Evolutionary conservation across 2,797 vertebrate genomes (phyloP).

Genomic region (Oreonectes daqikongensis): DNA sequence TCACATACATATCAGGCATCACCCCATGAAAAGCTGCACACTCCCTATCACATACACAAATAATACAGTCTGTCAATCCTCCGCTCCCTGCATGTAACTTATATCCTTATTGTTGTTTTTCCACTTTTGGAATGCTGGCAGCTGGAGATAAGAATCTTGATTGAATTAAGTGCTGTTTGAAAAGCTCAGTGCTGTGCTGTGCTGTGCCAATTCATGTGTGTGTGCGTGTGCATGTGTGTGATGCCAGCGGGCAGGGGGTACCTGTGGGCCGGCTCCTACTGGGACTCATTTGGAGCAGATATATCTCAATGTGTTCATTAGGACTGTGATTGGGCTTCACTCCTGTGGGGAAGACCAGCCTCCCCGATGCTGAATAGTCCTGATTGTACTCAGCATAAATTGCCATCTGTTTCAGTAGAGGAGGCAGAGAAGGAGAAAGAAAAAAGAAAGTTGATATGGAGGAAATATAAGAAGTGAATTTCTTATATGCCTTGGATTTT

Average conservation of each 20-base stretch:
- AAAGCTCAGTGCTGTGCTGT: conserved; percentile 28
- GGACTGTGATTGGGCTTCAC: conserved; percentile 86
- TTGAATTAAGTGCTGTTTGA: conserved; percentile 87
- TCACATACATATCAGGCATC: conserved; percentile 1
- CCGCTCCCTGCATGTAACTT: conserved; percentile 68
- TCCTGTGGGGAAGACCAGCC: conserved; percentile 89
- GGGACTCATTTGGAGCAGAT: conserved; percentile 95
- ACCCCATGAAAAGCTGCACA: conserved; percentile 19
- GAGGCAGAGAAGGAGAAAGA: conserved; percentile 57
- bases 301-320: conserved; percentile 95
- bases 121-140: conserved; percentile 73
- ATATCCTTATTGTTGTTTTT: conserved; percentile 67
- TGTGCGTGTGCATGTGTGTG: conserved; percentile 50
- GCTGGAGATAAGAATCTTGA: conserved; percentile 81
- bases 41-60: conserved; percentile 29
- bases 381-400: conserved; percentile 93
- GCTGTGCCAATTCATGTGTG: conserved; percentile 40
- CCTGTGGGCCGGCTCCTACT: conserved; percentile 89
- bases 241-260: conserved; percentile 74
- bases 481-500: conserved; percentile 34
- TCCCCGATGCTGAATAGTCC: conserved; percentile 86
- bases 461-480: conserved; percentile 54
- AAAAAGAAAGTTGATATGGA: conserved; percentile 35
- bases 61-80: conserved; percentile 69
- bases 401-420: conserved; percentile 87